Percentiles rank a stretch among this genome's conserved stretches.
Evolutionary conservation across 2,113 vertebrate genomes (phyloP).

Genomic region (Sarotherodon lohbergeri): DNA sequence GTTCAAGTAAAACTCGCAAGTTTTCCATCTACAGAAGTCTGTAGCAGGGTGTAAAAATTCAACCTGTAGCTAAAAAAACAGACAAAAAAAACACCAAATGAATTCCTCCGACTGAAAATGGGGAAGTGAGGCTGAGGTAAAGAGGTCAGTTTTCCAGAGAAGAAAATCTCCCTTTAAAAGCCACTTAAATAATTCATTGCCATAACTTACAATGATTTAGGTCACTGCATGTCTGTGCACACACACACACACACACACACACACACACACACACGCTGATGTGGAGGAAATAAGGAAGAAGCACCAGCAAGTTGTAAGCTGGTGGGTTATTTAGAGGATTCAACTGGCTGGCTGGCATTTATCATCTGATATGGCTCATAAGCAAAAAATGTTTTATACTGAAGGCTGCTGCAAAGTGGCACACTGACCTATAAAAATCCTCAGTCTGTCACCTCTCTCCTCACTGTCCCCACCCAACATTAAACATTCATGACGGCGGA

Average conservation of each 20-base stretch:
- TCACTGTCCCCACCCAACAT: background rate
- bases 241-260: background rate
- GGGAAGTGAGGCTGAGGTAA: background rate
- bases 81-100: background rate
- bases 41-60: background rate
- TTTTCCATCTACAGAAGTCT: background rate
- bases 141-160: background rate
- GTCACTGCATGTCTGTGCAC: background rate
- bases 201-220: background rate
- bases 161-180: background rate
- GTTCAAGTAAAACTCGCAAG: rapidly evolving
- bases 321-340: background rate
- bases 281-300: background rate
- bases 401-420: background rate
- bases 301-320: background rate
- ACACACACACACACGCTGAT: background rate
- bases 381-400: background rate
- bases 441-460: background rate
- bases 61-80: background rate
- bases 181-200: background rate
- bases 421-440: background rate
- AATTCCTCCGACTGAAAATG: background rate
- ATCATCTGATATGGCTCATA: background rate
- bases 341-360: background rate
- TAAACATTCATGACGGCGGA: background rate